Percentiles rank a stretch among this genome's conserved stretches.
Conservation (phyloP, 2,113 vertebrate genomes). For the Cyprinodon variegatus region DNA sequence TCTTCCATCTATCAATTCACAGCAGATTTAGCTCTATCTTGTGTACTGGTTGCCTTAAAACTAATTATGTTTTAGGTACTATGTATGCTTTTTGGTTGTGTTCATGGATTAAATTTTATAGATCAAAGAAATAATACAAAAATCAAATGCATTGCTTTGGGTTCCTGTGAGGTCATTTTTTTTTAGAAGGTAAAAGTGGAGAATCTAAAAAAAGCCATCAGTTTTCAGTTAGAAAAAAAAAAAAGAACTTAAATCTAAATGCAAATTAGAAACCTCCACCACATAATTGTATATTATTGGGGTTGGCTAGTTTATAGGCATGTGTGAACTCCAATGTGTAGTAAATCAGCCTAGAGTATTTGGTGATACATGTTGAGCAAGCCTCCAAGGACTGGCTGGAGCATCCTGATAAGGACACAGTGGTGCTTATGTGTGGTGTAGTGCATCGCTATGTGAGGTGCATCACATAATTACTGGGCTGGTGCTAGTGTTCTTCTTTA, state of each 20-base stretch:
- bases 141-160: conserved; percentile 15
- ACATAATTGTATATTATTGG: conserved; percentile 34
- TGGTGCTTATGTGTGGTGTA: conserved; percentile 35
- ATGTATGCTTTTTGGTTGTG: neutral
- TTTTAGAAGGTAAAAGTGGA: conserved; percentile 8
- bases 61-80: neutral
- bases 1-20: neutral
- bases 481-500: conserved; percentile 33
- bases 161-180: conserved; percentile 34
- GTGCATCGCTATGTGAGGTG: conserved; percentile 31
- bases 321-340: conserved; percentile 28
- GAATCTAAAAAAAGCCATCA: conserved; percentile 23
- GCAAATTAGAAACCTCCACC: conserved; percentile 60
- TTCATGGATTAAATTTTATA: conserved; percentile 4
- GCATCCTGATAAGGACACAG: conserved; percentile 65
- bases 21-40: neutral
- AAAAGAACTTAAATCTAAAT: conserved; percentile 57
- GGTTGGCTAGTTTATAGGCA: conserved; percentile 32
- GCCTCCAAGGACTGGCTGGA: conserved; percentile 64
- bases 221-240: neutral
- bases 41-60: neutral
- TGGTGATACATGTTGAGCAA: conserved; percentile 41
- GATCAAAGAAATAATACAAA: conserved; percentile 11
- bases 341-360: conserved; percentile 37
- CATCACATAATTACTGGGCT: conserved; percentile 39